These are phyloP conservation scores for Megalurothrips usitatus DNA, from an alignment of 2,888 invertebrate species.

Conservation along the genomic window DNA sequence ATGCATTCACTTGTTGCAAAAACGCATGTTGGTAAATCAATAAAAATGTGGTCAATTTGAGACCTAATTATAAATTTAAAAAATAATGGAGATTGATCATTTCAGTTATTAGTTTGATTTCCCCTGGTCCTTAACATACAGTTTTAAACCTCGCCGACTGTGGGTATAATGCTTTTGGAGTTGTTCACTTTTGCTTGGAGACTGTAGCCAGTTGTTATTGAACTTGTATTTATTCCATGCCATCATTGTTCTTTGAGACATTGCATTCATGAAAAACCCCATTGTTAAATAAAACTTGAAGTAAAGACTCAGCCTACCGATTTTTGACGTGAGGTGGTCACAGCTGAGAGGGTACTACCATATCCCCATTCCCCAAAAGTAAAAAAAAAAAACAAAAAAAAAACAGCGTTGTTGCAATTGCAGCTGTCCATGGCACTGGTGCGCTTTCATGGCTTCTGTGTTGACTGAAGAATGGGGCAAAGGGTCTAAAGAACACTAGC, in stretches of 20 bases:
- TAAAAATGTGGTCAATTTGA: neutral
- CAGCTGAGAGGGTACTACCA: no score
- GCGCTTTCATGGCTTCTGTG: no score
- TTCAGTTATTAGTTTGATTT: neutral
- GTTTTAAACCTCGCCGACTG: neutral
- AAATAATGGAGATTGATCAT: neutral
- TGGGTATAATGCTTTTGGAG: neutral
- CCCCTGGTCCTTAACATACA: neutral
- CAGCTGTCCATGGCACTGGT: no score
- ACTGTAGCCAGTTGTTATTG: neutral
- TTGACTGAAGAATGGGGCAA: no score
- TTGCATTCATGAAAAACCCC: neutral
- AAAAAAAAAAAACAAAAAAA: no score
- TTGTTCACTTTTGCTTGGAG: neutral
- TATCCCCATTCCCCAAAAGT: no score
- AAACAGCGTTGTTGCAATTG: no score
- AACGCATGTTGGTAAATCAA: conserved; percentile 20
- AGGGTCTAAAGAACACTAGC: neutral
- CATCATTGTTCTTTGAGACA: neutral
- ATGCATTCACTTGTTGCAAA: conserved; percentile 25
- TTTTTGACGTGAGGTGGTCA: neutral
- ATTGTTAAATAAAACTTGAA: conserved; percentile 8
- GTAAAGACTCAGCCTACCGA: neutral
- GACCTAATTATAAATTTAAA: neutral
- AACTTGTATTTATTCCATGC: neutral